phyloP scores from a whole-genome alignment of 37 sponge, comb jelly and placozoan genomes.

The Eunapius fragilis region DNA sequence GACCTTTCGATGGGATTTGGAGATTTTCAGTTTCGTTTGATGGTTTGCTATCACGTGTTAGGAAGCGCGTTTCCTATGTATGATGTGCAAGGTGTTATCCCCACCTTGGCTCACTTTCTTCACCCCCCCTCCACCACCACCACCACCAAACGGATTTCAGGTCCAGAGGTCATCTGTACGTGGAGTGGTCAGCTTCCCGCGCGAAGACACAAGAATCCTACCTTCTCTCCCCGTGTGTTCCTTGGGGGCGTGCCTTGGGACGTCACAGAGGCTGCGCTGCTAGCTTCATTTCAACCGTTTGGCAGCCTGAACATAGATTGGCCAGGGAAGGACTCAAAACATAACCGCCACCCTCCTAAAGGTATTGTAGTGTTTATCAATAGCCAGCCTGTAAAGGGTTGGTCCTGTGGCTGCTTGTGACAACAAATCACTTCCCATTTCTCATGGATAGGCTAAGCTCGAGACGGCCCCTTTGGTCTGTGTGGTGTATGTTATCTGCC shows the following conservation, averaged over 20 bases:
- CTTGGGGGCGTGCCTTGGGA: slow-evolving; percentile 99
- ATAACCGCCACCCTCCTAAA: slow-evolving; percentile 94
- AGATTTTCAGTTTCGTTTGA: too few species aligned
- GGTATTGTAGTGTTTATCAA: slow-evolving; percentile 36
- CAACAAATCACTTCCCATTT: neutral
- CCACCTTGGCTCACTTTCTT: neutral
- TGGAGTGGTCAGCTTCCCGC: slow-evolving; percentile 98
- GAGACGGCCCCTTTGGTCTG: neutral
- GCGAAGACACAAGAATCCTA: slow-evolving; percentile 86
- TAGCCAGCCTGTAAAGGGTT: neutral
- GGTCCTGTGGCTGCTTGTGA: too few species aligned
- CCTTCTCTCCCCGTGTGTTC: slow-evolving; percentile 93
- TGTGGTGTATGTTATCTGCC: neutral
- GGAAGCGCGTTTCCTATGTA: too few species aligned
- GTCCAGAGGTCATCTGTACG: slow-evolving; percentile 80
- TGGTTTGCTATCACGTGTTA: too few species aligned
- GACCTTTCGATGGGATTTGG: too few species aligned
- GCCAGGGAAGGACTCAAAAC: slow-evolving; percentile 96
- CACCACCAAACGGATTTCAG: too few species aligned
- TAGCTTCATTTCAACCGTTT: slow-evolving; percentile 81
- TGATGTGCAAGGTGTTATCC: neutral
- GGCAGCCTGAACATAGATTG: slow-evolving; percentile 92
- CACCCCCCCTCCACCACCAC: neutral
- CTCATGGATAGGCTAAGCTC: neutral
- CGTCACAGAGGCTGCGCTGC: slow-evolving; percentile 89